Base-by-base conservation (phyloP, 2,797 vertebrate genomes). In the Sebastes taczanowskii region DNA sequence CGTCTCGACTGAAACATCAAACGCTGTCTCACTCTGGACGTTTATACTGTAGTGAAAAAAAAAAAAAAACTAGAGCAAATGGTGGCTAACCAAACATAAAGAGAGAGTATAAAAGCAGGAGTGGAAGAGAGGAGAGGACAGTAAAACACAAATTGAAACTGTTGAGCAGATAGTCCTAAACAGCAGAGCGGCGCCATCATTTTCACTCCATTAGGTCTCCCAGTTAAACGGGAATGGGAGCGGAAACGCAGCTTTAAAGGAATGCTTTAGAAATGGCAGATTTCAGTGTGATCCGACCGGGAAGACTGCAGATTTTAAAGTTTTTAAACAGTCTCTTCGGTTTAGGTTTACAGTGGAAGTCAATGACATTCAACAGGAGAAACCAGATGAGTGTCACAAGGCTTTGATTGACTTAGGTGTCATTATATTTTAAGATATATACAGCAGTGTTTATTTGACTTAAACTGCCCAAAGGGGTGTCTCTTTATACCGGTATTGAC, bases 121-220 rank as follows among this genome's bases (percentile, higher is more conserved):
- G 55, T 5, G 32, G n/a, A 1, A 70, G 71, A 72, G 74, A 72
- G 56, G 35, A 76, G 8, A 67, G 77, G 38, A 30, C 1, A 16
- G 65, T 78, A 38, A 75, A 86, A 74, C 61, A 68, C 82, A 87
- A 87, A 90, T 86, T 90, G 87, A 80, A 92, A 86, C 63, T 53
- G 72, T 79, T 20, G 71, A 56, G 82, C 34, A 60, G 82, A 82
- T 46, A 23, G 71, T 73, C 20, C 56, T 58, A 13, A 77, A 83
- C 63, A 56, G 78, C 80, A 42, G 71, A 38, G 68, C 72, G 14
- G 58, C 3, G 75, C 75, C 74, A 80, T 91, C 63, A 34, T 92
- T 79, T 73, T 85, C 89, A 81, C 80, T 81, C 87, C 91, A 91
- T 92, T 89, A 87, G 74, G 2, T 84, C 59, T 25, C 32, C 59